Percentiles rank a stretch among this genome's conserved stretches.
These are phyloP conservation scores for Allolobophora icterica DNA, from an alignment of 2,888 invertebrate genomes.

Conservation along the genomic window DNA sequence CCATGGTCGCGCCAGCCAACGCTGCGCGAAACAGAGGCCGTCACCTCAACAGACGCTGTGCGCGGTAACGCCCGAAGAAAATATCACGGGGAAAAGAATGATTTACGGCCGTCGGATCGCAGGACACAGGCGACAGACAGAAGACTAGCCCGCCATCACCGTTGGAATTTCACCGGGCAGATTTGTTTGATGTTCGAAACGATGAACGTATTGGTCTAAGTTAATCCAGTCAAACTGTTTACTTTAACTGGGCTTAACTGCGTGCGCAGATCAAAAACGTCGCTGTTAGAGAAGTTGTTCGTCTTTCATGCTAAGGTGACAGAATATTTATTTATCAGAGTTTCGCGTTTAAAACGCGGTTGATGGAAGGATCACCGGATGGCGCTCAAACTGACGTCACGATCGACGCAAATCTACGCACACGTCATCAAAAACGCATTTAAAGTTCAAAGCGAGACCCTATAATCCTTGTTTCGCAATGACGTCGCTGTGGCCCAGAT, in stretches of 20 bases:
- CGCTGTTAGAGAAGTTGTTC: background rate
- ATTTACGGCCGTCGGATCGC: background rate
- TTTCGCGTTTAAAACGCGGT: background rate
- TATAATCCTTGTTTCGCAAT: background rate
- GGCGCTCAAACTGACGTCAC: background rate
- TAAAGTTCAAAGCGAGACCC: background rate
- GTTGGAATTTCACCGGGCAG: background rate
- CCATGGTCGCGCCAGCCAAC: slow-evolving; percentile 12
- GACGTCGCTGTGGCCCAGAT: background rate
- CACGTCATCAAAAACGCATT: background rate
- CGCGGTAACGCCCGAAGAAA: background rate
- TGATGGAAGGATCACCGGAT: background rate
- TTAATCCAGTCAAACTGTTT: slow-evolving; percentile 8
- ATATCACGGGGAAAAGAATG: slow-evolving; percentile 17
- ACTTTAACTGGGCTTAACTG: background rate
- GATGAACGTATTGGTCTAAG: background rate
- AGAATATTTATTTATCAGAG: background rate
- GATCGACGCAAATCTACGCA: slow-evolving; percentile 1
- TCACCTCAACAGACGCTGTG: background rate
- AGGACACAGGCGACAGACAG: background rate
- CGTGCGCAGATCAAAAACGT: background rate
- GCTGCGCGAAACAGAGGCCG: slow-evolving; percentile 1
- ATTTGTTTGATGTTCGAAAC: background rate
- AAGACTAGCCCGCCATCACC: background rate
- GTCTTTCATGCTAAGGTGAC: background rate